Evolutionary conservation across 2,797 vertebrate species (phyloP).

Genomic region (Phoebastria nigripes): DNA sequence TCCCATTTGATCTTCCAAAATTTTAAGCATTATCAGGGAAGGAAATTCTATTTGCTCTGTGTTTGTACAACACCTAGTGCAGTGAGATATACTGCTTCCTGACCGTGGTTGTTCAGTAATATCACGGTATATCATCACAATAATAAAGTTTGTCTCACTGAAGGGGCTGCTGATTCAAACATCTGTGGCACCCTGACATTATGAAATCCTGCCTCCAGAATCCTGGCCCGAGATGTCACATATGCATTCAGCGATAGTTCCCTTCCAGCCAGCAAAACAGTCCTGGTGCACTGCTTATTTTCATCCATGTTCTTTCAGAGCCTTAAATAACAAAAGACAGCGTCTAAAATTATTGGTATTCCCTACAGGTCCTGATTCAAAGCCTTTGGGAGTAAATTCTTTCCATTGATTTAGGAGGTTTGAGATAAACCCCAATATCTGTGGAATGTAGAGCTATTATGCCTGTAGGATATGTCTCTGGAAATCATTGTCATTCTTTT

Average conservation of each 20-base stretch:
- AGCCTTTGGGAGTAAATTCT: not conserved
- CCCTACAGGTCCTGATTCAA: not conserved
- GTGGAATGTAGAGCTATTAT: not conserved
- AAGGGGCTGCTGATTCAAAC: not conserved
- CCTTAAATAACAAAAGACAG: not conserved
- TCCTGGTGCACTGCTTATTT: not conserved
- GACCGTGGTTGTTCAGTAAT: not conserved
- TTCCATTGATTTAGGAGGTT: not conserved
- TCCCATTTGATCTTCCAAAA: not conserved
- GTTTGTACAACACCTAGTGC: not conserved
- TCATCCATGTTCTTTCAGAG: not conserved
- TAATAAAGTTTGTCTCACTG: not conserved
- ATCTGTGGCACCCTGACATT: not conserved
- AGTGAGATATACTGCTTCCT: not conserved
- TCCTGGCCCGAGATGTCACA: not conserved
- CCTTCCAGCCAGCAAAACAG: not conserved
- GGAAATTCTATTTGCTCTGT: not conserved
- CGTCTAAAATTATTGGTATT: not conserved
- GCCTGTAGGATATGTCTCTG: not conserved
- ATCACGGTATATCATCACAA: not conserved
- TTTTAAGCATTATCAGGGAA: not conserved
- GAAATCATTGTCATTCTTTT: not conserved
- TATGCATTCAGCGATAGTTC: fast-evolving
- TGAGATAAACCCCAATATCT: not conserved
- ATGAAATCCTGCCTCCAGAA: not conserved